Percentiles rank a stretch among this genome's conserved stretches.
Evolutionary conservation across 1,140 invertebrate genomes (phyloP).

Genomic region (Aphis craccivora): DNA sequence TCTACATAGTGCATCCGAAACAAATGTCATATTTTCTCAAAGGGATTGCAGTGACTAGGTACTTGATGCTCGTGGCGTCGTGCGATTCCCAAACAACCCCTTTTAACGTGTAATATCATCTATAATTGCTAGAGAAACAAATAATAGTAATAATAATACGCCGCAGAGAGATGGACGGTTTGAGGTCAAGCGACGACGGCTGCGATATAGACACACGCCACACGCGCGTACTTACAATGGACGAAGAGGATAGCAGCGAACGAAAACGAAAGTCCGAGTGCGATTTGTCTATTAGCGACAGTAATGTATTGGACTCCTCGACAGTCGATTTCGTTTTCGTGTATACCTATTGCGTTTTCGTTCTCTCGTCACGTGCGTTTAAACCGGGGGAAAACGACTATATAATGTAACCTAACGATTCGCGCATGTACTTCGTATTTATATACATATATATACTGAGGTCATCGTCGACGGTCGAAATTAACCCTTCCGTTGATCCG

Average conservation of each 20-base stretch:
- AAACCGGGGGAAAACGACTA: not conserved
- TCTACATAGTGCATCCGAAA: not conserved
- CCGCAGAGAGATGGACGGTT: not conserved
- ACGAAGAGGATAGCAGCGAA: not conserved
- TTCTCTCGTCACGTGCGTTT: not conserved
- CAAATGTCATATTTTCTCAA: not conserved
- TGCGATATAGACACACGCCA: not conserved
- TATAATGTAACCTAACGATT: no score
- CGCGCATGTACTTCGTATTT: not conserved
- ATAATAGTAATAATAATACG: not conserved
- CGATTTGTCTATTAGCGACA: not conserved
- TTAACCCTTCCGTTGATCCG: not conserved
- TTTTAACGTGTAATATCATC: not conserved
- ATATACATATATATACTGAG: not conserved
- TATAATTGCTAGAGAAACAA: not conserved
- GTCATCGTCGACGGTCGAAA: not conserved
- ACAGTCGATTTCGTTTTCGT: not conserved
- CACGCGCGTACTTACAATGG: not conserved
- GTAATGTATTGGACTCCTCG: not conserved
- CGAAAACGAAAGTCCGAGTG: slow-evolving; percentile 31
- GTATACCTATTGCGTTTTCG: not conserved
- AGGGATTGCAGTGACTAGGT: not conserved
- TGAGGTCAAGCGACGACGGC: slow-evolving; percentile 33
- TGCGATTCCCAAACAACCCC: no score
- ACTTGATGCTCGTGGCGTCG: no score